Conservation (phyloP, 2,113 vertebrate species). For the Promerops cafer region DNA sequence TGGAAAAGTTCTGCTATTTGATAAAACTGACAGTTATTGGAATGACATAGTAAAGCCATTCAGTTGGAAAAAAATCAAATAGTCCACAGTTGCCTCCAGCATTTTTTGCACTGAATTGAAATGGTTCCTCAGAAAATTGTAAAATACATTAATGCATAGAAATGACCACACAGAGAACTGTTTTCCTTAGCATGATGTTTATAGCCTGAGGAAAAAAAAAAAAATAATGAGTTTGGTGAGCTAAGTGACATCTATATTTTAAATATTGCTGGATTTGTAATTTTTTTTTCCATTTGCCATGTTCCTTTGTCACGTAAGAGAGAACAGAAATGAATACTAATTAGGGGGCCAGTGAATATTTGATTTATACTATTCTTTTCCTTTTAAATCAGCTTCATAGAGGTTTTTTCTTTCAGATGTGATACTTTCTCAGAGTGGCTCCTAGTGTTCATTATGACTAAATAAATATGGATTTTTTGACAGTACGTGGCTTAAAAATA, state of each 20-base stretch:
- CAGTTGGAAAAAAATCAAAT: constrained; percentile 2
- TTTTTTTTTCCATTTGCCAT: constrained; percentile 49
- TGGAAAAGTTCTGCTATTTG: background rate
- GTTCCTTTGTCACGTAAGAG: constrained; percentile 36
- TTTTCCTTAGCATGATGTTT: constrained; percentile 45
- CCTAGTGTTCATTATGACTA: background rate
- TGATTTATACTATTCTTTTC: background rate
- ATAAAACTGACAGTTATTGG: background rate
- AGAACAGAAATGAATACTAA: constrained; percentile 58
- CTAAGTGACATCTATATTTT: constrained; percentile 46
- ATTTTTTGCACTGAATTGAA: constrained; percentile 26
- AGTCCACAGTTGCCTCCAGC: constrained; percentile 32
- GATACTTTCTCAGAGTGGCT: background rate
- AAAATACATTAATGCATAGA: constrained; percentile 35
- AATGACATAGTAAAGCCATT: constrained; percentile 28
- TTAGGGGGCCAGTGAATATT: constrained; percentile 29
- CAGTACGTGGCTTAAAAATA: background rate
- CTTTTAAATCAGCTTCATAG: background rate
- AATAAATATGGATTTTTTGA: background rate
- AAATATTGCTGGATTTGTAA: constrained; percentile 39
- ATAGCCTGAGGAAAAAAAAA: constrained; percentile 42
- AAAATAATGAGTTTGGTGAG: constrained; percentile 60
- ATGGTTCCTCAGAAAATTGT: constrained; percentile 50
- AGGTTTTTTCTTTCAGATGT: background rate
- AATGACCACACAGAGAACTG: constrained; percentile 43